Percentiles rank a stretch among this genome's conserved stretches.
Conservation (phyloP, 2,888 invertebrate genomes). For the Agrypnus murinus region DNA sequence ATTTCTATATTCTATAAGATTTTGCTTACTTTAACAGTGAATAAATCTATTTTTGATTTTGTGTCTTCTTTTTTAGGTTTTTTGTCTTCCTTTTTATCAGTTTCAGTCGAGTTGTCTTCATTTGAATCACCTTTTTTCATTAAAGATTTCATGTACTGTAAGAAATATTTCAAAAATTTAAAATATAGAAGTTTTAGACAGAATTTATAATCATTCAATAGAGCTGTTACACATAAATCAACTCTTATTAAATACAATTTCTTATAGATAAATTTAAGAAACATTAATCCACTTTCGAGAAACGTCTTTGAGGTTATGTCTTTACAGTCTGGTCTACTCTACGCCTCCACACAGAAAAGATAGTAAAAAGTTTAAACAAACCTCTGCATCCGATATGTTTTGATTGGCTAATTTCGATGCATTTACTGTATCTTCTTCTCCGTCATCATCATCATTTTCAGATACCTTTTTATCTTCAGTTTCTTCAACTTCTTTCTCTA, state of each 20-base stretch:
- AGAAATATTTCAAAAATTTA: too few species aligned
- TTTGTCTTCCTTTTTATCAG: slow-evolving; percentile 67
- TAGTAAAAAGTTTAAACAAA: too few species aligned
- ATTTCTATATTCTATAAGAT: background rate
- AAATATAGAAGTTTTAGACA: too few species aligned
- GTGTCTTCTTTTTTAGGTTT: slow-evolving; percentile 68
- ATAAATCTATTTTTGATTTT: slow-evolving; percentile 70
- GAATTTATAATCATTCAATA: too few species aligned
- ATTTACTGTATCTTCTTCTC: slow-evolving; percentile 57
- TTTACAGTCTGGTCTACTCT: too few species aligned
- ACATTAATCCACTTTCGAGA: too few species aligned
- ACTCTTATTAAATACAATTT: too few species aligned
- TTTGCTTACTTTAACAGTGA: slow-evolving; percentile 75
- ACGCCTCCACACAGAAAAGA: too few species aligned
- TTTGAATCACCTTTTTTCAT: slow-evolving; percentile 72
- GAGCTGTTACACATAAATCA: too few species aligned
- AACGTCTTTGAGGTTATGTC: too few species aligned
- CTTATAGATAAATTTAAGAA: too few species aligned
- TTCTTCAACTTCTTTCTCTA: slow-evolving; percentile 54
- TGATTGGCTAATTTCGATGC: slow-evolving; percentile 79
- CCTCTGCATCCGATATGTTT: slow-evolving; percentile 85
- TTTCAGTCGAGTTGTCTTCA: slow-evolving; percentile 62
- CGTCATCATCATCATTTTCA: slow-evolving; percentile 57
- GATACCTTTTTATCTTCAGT: slow-evolving; percentile 55
- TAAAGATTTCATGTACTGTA: slow-evolving; percentile 85